Evolutionary conservation across 2,888 invertebrate genomes (phyloP).

Genomic region (Dioctria linearis): DNA sequence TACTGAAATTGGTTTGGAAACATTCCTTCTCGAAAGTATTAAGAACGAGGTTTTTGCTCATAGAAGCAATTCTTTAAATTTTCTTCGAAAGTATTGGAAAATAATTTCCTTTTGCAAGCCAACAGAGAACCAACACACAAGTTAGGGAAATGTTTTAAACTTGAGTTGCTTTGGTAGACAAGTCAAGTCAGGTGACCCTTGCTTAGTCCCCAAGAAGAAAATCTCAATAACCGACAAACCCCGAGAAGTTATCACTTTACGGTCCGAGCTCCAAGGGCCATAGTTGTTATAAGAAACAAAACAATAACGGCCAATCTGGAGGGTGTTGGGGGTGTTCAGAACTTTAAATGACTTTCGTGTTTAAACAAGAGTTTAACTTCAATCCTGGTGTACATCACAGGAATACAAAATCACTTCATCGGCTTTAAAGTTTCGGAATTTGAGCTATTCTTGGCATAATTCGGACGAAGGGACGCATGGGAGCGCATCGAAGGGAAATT

Average conservation of each 20-base stretch:
- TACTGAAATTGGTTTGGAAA: not conserved
- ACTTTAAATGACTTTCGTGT: constrained; percentile 55
- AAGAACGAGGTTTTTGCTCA: too few relatives aligned
- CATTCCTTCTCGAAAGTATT: not conserved
- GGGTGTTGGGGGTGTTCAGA: constrained; percentile 45
- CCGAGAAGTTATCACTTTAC: constrained; percentile 45
- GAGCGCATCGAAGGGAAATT: constrained; percentile 36
- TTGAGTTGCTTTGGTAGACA: not conserved
- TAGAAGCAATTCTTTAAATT: not conserved
- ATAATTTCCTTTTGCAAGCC: not conserved
- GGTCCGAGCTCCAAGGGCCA: not conserved
- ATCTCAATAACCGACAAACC: constrained; percentile 43
- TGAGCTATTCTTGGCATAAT: constrained; percentile 42
- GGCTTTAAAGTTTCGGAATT: constrained; percentile 50
- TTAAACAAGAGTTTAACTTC: constrained; percentile 55
- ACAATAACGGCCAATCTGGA: constrained; percentile 20
- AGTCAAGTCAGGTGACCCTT: constrained; percentile 28
- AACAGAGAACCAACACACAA: not conserved
- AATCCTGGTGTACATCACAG: constrained; percentile 35
- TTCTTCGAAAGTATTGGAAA: constrained; percentile 15
- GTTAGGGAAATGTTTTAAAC: not conserved
- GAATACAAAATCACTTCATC: constrained; percentile 54
- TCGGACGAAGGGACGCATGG: not conserved
- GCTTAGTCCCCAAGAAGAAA: not conserved
- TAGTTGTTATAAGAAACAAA: not conserved